These are phyloP conservation scores for Physella acuta DNA, from an alignment of 1,140 invertebrate species.

Conservation along the genomic window DNA sequence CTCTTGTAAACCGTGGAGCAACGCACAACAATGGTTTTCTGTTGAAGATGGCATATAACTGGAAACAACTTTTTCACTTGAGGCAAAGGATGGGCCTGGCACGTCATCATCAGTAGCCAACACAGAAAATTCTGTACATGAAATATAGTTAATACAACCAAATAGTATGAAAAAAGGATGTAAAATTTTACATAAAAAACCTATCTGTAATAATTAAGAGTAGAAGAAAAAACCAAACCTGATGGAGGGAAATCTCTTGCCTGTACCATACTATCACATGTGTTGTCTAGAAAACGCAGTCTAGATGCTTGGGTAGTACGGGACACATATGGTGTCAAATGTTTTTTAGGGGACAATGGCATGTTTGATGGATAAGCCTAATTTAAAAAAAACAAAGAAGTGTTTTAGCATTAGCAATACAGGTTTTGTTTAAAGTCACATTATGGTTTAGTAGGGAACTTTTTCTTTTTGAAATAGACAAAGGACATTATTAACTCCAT, in stretches of 20 bases:
- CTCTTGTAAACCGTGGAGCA: constrained; percentile 47
- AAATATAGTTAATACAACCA: neutral
- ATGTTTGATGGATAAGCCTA: neutral
- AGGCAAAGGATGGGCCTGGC: neutral
- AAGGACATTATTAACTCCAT: too few relatives aligned
- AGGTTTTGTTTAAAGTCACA: neutral
- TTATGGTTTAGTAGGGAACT: neutral
- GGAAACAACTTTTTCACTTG: constrained; percentile 4
- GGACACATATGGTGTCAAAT: neutral
- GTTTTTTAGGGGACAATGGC: constrained; percentile 18
- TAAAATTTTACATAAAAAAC: too few relatives aligned
- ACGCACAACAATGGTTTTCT: constrained; percentile 46
- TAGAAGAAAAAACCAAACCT: too few relatives aligned
- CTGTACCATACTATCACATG: constrained; percentile 22
- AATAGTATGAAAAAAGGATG: too few relatives aligned
- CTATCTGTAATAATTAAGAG: too few relatives aligned
- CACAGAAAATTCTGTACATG: neutral
- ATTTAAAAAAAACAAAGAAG: neutral
- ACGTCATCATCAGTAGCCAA: constrained; percentile 4
- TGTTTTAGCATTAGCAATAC: neutral
- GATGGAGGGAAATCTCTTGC: neutral
- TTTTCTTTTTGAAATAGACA: too few relatives aligned
- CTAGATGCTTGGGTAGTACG: neutral
- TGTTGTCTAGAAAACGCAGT: constrained; percentile 22
- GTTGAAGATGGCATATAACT: constrained; percentile 31